Evolutionary conservation across 1,140 invertebrate genomes (phyloP), one percentile per base, ranked within the genome.

Genomic region (Cyrtorhinus lividipennis): DNA sequence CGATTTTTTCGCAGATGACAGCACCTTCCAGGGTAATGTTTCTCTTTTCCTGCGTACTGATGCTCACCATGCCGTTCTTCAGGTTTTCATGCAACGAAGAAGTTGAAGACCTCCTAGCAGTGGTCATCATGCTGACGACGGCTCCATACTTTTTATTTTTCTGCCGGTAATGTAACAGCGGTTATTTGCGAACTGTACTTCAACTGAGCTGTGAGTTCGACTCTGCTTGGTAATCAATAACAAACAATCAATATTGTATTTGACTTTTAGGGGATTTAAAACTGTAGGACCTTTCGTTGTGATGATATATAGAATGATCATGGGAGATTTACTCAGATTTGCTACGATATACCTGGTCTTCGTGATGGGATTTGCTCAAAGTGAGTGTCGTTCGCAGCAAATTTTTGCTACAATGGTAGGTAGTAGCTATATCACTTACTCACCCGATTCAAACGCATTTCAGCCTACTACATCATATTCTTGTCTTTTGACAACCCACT

Each of bases 261-360:
- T 30, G 8, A 59, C 25, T 1, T 15, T 18, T 59, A 92, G 94
- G 71, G 95, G 95, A 24, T 95, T 98, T 72, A 95, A 95, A 73
- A 95, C 94, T 0, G 92, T 98, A 0, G 95, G 95, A 1, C 95
- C 95, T 5, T 98, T 98, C 81, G 95, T 99, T 2, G 92, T 97
- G 59, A 99, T 98, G 95, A 95, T 98, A 66, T 98, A 99, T 75
- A 83, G 92, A 67, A 99, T 99, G 92, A 87, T 99, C 22, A 88
- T 89, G 78, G 92, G 92, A 65, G 95, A 99, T 76, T 75, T 99
- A 18, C 75, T 97, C 5, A 80, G 95, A 68, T 99, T 98, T 75
- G 92, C 95, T 45, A 88, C 86, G 25, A 98, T 99, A 70, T 98
- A 98, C 73, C 76, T 92, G 48, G 91, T 99, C 0, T 98, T 99